phyloP scores from a whole-genome alignment of 64 coral and sea anemone genomes.

The Stylophora pistillata region DNA sequence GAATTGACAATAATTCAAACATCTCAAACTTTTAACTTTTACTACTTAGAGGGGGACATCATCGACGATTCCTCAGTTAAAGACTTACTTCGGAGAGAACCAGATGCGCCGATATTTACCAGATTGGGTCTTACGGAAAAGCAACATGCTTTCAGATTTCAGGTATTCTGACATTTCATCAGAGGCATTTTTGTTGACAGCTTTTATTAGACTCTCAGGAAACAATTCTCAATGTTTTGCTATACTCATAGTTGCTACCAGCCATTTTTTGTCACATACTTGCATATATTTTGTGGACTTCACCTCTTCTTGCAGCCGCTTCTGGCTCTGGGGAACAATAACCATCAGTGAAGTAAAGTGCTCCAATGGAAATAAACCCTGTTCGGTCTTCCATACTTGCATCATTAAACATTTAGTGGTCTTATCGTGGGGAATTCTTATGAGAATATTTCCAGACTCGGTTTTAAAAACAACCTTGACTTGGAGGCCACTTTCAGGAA shows the following conservation, averaged over 20 bases:
- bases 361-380: neutral
- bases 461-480: constrained; percentile 7
- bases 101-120: constrained; percentile 48
- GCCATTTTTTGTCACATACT: too few relatives aligned
- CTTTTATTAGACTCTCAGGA: too few relatives aligned
- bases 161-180: too few relatives aligned
- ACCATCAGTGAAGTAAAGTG: neutral
- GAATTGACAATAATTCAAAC: neutral
- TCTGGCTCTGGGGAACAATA: neutral
- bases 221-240: too few relatives aligned
- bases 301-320: neutral
- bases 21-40: constrained; percentile 19
- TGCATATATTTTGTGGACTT: neutral
- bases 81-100: constrained; percentile 40
- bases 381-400: too few relatives aligned
- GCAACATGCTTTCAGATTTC: too few relatives aligned
- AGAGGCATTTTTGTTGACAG: too few relatives aligned
- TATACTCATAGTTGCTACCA: too few relatives aligned
- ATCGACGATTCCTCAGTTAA: constrained; percentile 10
- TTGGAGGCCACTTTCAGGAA: constrained; percentile 26
- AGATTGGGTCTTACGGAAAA: constrained; percentile 63
- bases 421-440: too few relatives aligned
- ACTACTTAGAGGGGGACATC: constrained; percentile 46
- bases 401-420: too few relatives aligned
- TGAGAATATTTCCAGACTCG: too few relatives aligned